Percentiles rank a stretch among this genome's conserved stretches.
Evolutionary conservation across 2,797 vertebrate genomes (phyloP).

Genomic region (Astyanax mexicanus): DNA sequence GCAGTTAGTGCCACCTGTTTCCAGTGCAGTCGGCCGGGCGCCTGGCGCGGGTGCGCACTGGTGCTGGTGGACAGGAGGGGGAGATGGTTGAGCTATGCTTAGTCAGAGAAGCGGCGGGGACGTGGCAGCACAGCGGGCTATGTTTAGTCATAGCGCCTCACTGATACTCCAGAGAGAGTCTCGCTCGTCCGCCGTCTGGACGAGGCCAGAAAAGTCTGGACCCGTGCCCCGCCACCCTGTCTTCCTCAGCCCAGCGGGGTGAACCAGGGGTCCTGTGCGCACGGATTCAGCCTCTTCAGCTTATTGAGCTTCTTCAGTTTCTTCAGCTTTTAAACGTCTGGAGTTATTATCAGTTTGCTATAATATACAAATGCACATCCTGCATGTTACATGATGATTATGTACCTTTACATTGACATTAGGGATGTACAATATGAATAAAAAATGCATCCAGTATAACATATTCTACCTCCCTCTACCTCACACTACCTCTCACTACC

Average conservation of each 20-base stretch:
- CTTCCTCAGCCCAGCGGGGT: not conserved
- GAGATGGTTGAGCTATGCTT: constrained; percentile 49
- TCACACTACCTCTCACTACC: too few species aligned
- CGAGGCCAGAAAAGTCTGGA: constrained; percentile 12
- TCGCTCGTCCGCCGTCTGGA: constrained; percentile 25
- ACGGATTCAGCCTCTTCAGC: not conserved
- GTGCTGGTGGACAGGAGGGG: not conserved
- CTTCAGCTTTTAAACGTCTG: too few species aligned
- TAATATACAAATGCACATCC: too few species aligned
- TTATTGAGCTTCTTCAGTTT: too few species aligned
- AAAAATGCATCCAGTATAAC: too few species aligned
- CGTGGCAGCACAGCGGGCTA: constrained; percentile 29
- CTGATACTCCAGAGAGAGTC: constrained; percentile 34
- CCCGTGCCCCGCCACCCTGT: constrained; percentile 22
- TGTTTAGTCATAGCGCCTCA: constrained; percentile 49
- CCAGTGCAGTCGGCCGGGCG: constrained; percentile 52
- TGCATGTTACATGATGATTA: too few species aligned
- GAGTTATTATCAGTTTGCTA: too few species aligned
- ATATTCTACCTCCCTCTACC: too few species aligned
- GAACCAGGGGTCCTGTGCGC: not conserved
- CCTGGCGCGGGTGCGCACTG: constrained; percentile 27
- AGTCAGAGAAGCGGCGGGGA: constrained; percentile 48
- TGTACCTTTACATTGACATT: too few species aligned
- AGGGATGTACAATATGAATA: too few species aligned
- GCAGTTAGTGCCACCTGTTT: constrained; percentile 62